Percentiles rank a stretch among this genome's conserved stretches.
Evolutionary conservation across 2,888 invertebrate species (phyloP).

Genomic region (Amiota minor): DNA sequence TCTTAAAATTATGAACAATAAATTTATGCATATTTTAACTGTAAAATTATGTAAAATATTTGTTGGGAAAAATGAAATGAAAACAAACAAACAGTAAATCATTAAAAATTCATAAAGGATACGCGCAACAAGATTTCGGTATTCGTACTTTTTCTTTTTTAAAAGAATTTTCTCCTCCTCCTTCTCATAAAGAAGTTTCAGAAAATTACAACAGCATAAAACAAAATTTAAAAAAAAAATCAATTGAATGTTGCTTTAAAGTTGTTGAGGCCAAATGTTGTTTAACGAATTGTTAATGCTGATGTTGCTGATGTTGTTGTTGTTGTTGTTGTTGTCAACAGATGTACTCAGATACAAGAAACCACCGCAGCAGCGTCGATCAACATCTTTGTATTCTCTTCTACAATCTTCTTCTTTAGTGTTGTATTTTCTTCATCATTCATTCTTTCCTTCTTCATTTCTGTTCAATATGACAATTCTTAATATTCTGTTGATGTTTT

Average conservation of each 20-base stretch:
- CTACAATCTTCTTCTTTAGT: slow-evolving; percentile 32
- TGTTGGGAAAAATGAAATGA: neutral
- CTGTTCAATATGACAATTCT: slow-evolving; percentile 63
- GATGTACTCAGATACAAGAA: slow-evolving; percentile 35
- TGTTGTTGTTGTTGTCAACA: slow-evolving; percentile 38
- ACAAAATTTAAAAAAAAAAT: slow-evolving; percentile 39
- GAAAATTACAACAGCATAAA: slow-evolving; percentile 42
- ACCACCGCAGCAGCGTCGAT: slow-evolving; percentile 4
- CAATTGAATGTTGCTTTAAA: slow-evolving; percentile 21
- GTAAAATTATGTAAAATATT: slow-evolving; percentile 37
- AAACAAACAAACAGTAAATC: neutral
- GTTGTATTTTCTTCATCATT: too few species aligned
- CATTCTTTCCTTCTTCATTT: slow-evolving; percentile 18
- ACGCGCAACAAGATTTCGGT: slow-evolving; percentile 36
- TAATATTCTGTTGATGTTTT: slow-evolving; percentile 58
- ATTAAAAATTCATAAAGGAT: slow-evolving; percentile 46
- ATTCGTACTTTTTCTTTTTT: slow-evolving; percentile 28
- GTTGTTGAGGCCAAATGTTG: slow-evolving; percentile 36
- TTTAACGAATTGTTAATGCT: slow-evolving; percentile 42
- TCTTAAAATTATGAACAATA: slow-evolving; percentile 18
- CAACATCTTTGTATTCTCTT: slow-evolving; percentile 41
- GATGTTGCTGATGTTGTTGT: slow-evolving; percentile 27
- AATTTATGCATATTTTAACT: slow-evolving; percentile 37
- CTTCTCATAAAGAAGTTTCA: too few species aligned
- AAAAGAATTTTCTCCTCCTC: too few species aligned